phyloP scores from a whole-genome alignment of 2,113 vertebrate genomes.

The Mobula birostris region DNA sequence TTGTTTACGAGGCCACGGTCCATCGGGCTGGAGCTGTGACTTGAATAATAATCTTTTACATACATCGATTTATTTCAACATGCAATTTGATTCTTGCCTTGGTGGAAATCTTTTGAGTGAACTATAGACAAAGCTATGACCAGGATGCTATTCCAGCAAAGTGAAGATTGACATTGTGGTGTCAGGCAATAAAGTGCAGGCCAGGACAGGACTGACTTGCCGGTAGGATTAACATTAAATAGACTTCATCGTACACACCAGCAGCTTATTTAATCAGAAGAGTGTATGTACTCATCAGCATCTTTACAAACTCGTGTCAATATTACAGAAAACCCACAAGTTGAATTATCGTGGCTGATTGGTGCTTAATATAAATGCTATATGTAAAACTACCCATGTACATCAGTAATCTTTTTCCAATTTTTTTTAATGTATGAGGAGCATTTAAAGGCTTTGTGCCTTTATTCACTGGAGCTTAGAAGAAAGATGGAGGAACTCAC shows the following conservation, averaged over 20 bases:
- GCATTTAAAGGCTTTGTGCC: no score
- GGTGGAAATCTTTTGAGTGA: neutral
- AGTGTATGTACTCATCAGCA: neutral
- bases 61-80: neutral
- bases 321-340: neutral
- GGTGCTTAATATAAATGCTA: neutral
- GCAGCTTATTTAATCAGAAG: neutral
- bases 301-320: neutral
- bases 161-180: neutral
- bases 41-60: neutral
- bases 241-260: neutral
- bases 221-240: neutral
- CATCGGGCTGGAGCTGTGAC: neutral
- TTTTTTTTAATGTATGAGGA: no score
- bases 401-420: neutral
- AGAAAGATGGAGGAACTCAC: no score
- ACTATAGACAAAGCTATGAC: neutral
- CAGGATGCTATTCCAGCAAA: neutral
- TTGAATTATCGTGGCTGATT: neutral
- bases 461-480: no score
- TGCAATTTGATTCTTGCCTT: neutral
- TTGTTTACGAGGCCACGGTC: neutral
- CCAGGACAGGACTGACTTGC: neutral
- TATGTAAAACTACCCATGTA: neutral
- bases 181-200: neutral